Base-by-base conservation (phyloP, 2,797 vertebrate species). In the Microctenopoma lineatum region DNA sequence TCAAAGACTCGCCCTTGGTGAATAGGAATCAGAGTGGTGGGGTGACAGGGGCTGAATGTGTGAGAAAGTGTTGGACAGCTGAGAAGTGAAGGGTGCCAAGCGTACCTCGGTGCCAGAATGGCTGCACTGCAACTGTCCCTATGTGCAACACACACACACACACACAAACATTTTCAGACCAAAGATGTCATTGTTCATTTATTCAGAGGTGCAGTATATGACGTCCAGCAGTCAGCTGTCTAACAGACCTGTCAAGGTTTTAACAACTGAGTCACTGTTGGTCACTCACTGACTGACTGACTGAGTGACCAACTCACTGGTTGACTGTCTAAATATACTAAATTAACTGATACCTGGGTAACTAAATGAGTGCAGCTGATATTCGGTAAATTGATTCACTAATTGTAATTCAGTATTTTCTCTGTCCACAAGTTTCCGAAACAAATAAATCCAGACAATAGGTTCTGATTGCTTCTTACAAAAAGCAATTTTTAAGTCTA, bases 61-160 rank as follows among this genome's bases (percentile, higher is more conserved):
- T 8, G 53, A 21, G 42, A 38, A 27, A 25, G 54, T 34, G 55
- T 81, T 72, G 14, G 77, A 73, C 61, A 73, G 61, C 82, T 67
- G 45, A 72, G 74, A 77, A 67, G 51, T 72, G 66, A 79, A 70
- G 41, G 53, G 39, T 80, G 66, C 70, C 73, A 83, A 83, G 62
- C 59, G 47, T 80, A 44, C 67, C 32, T 29, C 52, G 15, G 59
- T 70, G 56, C 61, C 46, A 79, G 75, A 67, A 61, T 51, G 25
- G 42, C 65, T 50, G 53, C 45, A 66, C 75, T 72, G 77, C 74
- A 59, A 58, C 61, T 58, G 61, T 79, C 68, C 51, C 62, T 62
- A 51, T 5, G n/a, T 61, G 29, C 2, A 0, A 46, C 47, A 64
- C 38, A 41, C 41, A 44, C 41, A 42, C 27, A 51, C 50, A 32